phyloP scores from a whole-genome alignment of 1,140 invertebrate genomes.

The Oncopodura yosiiana region DNA sequence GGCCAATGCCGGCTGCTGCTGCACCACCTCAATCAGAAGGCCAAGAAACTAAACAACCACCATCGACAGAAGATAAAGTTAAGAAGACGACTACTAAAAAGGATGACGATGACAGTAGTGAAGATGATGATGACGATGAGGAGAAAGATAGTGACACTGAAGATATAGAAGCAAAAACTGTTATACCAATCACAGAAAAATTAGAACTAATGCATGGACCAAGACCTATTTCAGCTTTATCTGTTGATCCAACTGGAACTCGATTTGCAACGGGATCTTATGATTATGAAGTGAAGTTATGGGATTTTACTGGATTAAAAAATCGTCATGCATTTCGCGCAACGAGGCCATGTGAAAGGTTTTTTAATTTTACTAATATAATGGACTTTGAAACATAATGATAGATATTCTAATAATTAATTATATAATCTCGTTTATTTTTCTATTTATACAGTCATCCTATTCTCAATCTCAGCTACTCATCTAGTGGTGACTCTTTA shows the following conservation, averaged over 20 bases:
- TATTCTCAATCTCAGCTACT: conserved; percentile 82
- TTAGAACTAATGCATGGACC: conserved; percentile 72
- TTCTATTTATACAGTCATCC: conserved; percentile 69
- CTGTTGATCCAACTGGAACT: conserved; percentile 84
- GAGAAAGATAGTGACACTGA: conserved; percentile 36
- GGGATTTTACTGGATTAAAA: conserved; percentile 98
- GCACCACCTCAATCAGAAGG: background rate
- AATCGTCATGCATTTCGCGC: conserved; percentile 58
- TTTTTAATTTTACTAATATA: conserved; percentile 9
- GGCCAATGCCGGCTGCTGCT: conserved; percentile 4
- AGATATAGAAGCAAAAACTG: conserved; percentile 41
- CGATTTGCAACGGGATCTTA: conserved; percentile 83
- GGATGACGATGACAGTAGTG: conserved; percentile 37
- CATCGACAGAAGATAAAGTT: conserved; percentile 19
- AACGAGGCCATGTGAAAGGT: conserved; percentile 83
- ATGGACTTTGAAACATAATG: conserved; percentile 8
- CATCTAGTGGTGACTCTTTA: conserved; percentile 85
- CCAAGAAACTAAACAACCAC: no score
- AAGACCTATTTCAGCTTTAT: conserved; percentile 76
- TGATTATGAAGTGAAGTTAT: conserved; percentile 92
- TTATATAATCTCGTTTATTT: conserved; percentile 30
- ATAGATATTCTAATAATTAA: background rate
- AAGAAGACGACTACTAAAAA: conserved; percentile 36
- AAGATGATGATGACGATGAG: conserved; percentile 43
- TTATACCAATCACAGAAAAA: conserved; percentile 66